Percentiles rank a stretch among this genome's conserved stretches.
phyloP scores from a whole-genome alignment of 1,140 invertebrate genomes.

The Diabrotica virgifera region DNA sequence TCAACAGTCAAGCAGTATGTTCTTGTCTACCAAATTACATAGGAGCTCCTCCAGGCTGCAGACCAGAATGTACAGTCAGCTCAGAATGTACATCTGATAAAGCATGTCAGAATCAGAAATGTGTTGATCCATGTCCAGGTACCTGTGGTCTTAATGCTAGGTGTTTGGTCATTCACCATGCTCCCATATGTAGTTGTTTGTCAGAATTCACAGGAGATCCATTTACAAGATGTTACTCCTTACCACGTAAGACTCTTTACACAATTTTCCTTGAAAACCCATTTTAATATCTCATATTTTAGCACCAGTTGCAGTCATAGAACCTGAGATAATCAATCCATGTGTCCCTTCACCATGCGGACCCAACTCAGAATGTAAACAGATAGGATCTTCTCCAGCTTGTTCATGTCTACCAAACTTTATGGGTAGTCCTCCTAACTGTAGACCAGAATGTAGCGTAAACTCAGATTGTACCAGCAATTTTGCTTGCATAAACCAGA shows the following conservation, averaged over 20 bases:
- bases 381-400: slow-evolving; percentile 54
- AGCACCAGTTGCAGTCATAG: slow-evolving; percentile 37
- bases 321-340: slow-evolving; percentile 47
- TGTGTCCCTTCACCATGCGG: slow-evolving; percentile 63
- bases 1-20: slow-evolving; percentile 57
- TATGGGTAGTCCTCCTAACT: slow-evolving; percentile 55
- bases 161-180: slow-evolving; percentile 60
- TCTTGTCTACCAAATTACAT: slow-evolving; percentile 61
- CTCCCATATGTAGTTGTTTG: slow-evolving; percentile 58
- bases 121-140: slow-evolving; percentile 64
- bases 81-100: slow-evolving; percentile 61
- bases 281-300: slow-evolving; percentile 21
- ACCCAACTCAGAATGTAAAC: slow-evolving; percentile 52
- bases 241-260: slow-evolving; percentile 42
- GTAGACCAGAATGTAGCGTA: slow-evolving; percentile 55
- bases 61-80: slow-evolving; percentile 64
- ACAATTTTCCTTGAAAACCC: background rate
- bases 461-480: slow-evolving; percentile 57
- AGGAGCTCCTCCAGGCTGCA: slow-evolving; percentile 62
- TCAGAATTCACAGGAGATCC: slow-evolving; percentile 59
- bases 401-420: slow-evolving; percentile 59
- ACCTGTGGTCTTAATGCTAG: slow-evolving; percentile 58
- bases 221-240: slow-evolving; percentile 53
- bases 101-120: slow-evolving; percentile 65
- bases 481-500: slow-evolving; percentile 56